These are phyloP conservation scores for Diaphora mendica DNA, from an alignment of 2,888 invertebrate species.

Conservation along the genomic window DNA sequence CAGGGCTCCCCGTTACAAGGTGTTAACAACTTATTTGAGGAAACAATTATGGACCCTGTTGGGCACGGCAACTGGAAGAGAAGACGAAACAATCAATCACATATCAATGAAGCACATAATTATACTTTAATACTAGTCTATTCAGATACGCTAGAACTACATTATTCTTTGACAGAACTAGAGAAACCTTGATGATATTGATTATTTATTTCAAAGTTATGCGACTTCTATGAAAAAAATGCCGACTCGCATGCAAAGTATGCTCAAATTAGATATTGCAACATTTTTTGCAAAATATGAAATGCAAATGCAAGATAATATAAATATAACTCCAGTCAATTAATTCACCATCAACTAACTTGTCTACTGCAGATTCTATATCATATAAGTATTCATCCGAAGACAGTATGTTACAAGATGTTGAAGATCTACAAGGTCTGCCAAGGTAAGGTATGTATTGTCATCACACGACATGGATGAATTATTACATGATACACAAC, in stretches of 20 bases:
- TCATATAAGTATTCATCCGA: conserved; percentile 22
- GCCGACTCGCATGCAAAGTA: conserved; percentile 43
- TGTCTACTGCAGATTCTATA: conserved; percentile 14
- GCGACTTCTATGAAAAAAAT: conserved; percentile 41
- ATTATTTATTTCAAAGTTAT: conserved; percentile 43
- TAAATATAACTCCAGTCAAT: conserved; percentile 17
- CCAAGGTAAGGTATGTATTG: conserved; percentile 7
- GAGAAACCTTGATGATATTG: conserved; percentile 25
- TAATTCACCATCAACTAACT: conserved; percentile 25
- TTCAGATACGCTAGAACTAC: too few species aligned
- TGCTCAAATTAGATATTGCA: conserved; percentile 46
- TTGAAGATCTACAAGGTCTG: conserved; percentile 21
- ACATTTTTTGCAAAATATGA: conserved; percentile 44
- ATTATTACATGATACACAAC: conserved; percentile 14
- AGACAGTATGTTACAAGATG: conserved; percentile 23
- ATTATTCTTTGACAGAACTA: neutral
- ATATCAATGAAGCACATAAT: too few species aligned
- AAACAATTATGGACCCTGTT: too few species aligned
- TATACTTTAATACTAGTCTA: too few species aligned
- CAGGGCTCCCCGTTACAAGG: too few species aligned
- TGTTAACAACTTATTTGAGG: too few species aligned
- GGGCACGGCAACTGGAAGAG: too few species aligned
- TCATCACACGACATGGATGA: conserved; percentile 21
- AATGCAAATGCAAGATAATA: conserved; percentile 21
- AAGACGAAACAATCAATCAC: too few species aligned